Evolutionary conservation across 2,797 vertebrate genomes (phyloP).

Genomic region (Crotalus adamanteus): DNA sequence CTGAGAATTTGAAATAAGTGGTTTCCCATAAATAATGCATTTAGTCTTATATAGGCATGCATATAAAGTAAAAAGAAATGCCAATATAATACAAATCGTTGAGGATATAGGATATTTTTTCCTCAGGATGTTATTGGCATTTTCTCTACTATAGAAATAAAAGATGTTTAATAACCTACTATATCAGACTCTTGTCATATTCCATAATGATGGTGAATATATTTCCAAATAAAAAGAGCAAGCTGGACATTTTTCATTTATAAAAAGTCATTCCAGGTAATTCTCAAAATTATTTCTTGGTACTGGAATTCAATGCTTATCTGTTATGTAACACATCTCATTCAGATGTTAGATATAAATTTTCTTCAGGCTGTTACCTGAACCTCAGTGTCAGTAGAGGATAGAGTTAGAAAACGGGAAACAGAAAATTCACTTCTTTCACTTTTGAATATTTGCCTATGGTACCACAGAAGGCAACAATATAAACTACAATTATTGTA

Average conservation of each 20-base stretch:
- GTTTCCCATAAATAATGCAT: background rate
- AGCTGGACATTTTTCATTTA: conserved; percentile 4
- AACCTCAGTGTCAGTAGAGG: background rate
- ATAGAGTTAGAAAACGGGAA: background rate
- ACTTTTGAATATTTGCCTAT: background rate
- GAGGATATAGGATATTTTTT: background rate
- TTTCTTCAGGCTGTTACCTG: background rate
- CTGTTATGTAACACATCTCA: background rate
- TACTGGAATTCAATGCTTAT: background rate
- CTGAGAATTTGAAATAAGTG: background rate
- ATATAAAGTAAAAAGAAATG: conserved; percentile 1
- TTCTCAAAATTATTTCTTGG: background rate
- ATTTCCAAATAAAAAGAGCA: background rate
- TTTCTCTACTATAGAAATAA: background rate
- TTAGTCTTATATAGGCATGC: background rate
- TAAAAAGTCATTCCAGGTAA: conserved; percentile 13
- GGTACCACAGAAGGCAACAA: background rate
- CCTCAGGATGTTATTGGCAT: background rate
- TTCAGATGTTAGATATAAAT: conserved; percentile 3
- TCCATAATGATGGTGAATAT: background rate
- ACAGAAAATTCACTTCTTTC: background rate
- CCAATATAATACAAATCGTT: background rate
- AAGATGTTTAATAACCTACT: background rate
- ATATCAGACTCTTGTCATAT: background rate
- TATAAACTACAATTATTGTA: background rate